Base-by-base conservation (phyloP, 2,797 vertebrate genomes). In the Bryconaethiops microstoma region DNA sequence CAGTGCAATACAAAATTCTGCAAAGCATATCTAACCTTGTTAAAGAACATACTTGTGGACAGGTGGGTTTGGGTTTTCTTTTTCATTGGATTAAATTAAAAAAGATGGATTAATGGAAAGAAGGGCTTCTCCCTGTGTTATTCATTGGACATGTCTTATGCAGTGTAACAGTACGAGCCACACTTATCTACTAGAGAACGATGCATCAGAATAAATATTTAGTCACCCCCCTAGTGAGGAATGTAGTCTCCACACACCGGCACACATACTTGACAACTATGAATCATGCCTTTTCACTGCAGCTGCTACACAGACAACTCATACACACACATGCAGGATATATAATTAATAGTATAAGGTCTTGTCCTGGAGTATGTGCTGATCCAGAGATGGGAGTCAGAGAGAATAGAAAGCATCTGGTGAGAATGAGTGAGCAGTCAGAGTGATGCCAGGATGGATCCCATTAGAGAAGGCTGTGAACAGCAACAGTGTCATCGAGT, bases 231-330 rank as follows among this genome's bases (percentile, higher is more conserved):
- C 54, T 9, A 64, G 35, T 76, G 54, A 50, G 52, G 25, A 81
- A 57, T 67, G 55, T 57, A 63, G 45, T 19, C 57, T 74, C 42
- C 52, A 71, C 71, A 48, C 48, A 69, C 59, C 57, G 69, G 54
- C 42, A 72, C 54, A 83, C 55, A 62, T 62, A n/a, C 48, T 70
- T 35, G 55, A 68, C 40, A 64, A 69, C 29, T 42, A 75, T 76
- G 74, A 75, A 76, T 81, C 55, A 62, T 69, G 74, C 39, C 35
- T 42, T 81, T 80, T 74, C 62, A 74, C 50, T 48, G 59, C 71
- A 80, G 78, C 71, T 80, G 71, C 70, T 64, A 21, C 65, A 50
- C 81, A 17, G 2, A 45, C 35, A 72, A 25, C 69, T 59, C 57
- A 23, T 39, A 62, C 12, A 25, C 35, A 76, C 23, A 45, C 59